Base-by-base conservation (phyloP, 1,140 invertebrate genomes). In the Trichomalopsis sarcophagae region DNA sequence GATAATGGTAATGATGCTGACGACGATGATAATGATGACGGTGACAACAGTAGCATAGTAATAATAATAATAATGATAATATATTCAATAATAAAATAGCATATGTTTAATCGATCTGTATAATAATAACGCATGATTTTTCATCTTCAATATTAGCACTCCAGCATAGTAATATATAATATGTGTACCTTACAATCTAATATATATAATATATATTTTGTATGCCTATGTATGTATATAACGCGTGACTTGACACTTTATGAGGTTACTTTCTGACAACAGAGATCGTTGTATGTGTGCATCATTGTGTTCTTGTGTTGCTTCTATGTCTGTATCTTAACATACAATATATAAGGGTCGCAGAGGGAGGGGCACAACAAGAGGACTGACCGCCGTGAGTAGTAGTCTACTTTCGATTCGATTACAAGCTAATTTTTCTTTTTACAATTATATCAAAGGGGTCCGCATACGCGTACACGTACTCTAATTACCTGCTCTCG, bases 221-320 rank as follows among this genome's bases (percentile, higher is more conserved):
- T 80, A 69, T 80, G 36, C 81, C 62, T 82, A 69, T 78, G 81
- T 80, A 71, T 84, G 27, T 87, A 78, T 89, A 87, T 89, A 90
- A 86, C 84, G 88, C 89, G 88, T 87, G 81, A 76, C 81, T 89
- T 87, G 86, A 86, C 88, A 88, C 88, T 88, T 89, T 89, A 89
- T 89, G 89, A 91, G 88, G 88, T 92, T 91, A 90, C 83, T 89
- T 87, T 89, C 85, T 87, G 83, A 90, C 87, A 88, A 90, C 87
- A 91, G 91, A 92, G 90, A 92, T 92, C 90, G 90, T 89, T 91
- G 90, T 89, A 87, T 71, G 68, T 71, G 68, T 33, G 68, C 68
- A 33, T 71, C 30, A 27, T 27, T 71, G 68, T 71, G 30, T 71
- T 71, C 9, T 27, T 71, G 68, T 30, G 68, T 71, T 77, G 55